Evolutionary conservation across 2,113 vertebrate species (phyloP), one percentile per base, ranked within the genome.

Genomic region (Synchiropus splendidus): DNA sequence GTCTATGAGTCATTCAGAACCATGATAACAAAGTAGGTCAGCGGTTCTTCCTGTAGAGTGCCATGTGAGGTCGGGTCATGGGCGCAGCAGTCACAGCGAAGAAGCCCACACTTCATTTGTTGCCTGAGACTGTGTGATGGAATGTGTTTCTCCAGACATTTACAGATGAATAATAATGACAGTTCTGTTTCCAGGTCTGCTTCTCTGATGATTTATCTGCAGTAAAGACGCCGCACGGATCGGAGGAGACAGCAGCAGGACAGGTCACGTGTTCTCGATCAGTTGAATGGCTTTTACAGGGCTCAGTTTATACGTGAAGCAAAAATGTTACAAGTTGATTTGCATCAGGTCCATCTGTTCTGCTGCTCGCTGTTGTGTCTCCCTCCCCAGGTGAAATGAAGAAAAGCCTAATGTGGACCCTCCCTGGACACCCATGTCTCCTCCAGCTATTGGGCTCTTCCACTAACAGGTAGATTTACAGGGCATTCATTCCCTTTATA

Each of bases 321-420:
- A 30, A 21, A 27, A 41, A 10, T 2, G 48, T 14, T 36, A 44
- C n/a, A 18, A 48, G 42, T 51, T 40, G 36, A 56, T 57, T 45
- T 57, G 37, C 36, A 47, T 68, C 50, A 57, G 9, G 43, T 74
- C 61, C 73, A 74, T 72, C 61, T 67, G 77, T 78, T 58, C 72
- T 81, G 68, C 67, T 78, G 70, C 70, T 72, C 65, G 73, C 51
- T 82, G 51, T 73, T 73, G 44, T 77, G 59, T 77, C 51, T 71
- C 60, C 47, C 13, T 76, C 68, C 68, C 48, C 70, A 82, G 80
- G 64, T 73, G 45, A 59, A 40, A 46, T n/a, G 66, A 64, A 39
- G 58, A 50, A 56, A 50, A 48, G n/a, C n/a, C 39, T 55, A 47
- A 66, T 61, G 16, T 1, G 1, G 17, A 31, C 17, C 36, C 51